Evolutionary conservation across 2,113 vertebrate species (phyloP).

Genomic region (Chunga burmeisteri): DNA sequence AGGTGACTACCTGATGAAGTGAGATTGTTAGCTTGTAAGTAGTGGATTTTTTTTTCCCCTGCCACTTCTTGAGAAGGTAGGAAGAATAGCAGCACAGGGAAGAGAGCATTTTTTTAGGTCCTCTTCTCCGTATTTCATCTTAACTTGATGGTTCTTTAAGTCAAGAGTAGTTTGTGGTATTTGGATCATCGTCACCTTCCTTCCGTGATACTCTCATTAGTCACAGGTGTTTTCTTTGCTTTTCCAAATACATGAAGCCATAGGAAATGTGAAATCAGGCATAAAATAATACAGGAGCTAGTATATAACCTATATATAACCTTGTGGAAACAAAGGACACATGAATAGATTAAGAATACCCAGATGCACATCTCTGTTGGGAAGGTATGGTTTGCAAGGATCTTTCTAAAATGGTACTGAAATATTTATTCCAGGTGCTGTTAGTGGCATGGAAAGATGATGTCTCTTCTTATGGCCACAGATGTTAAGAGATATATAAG

Average conservation of each 20-base stretch:
- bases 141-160: neutral
- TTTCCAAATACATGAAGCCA: neutral
- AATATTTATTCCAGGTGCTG: neutral
- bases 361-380: neutral
- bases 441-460: neutral
- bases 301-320: too few species aligned
- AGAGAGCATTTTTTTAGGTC: neutral
- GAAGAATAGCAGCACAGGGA: neutral
- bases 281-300: neutral
- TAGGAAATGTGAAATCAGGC: neutral
- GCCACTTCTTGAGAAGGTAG: neutral
- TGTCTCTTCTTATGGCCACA: neutral
- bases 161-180: neutral
- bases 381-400: neutral
- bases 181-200: neutral
- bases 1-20: neutral
- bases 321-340: neutral
- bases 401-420: neutral
- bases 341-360: neutral
- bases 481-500: neutral
- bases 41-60: neutral
- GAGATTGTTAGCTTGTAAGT: neutral
- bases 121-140: neutral
- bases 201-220: neutral
- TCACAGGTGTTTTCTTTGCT: neutral